Evolutionary conservation across 1,140 invertebrate genomes (phyloP).

Genomic region (Temnothorax nylanderi): DNA sequence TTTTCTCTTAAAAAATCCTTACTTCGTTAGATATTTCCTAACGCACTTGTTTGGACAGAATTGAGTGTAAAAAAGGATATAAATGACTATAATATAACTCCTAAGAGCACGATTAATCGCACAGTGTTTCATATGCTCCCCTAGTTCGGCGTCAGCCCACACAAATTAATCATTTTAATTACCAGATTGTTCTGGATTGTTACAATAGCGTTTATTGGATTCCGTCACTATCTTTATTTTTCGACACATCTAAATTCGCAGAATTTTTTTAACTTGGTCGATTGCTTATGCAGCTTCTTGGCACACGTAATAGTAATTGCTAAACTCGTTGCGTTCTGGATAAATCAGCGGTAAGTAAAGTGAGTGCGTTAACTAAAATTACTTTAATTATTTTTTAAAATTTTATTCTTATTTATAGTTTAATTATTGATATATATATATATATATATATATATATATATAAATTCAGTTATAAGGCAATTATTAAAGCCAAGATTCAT

Average conservation of each 20-base stretch:
- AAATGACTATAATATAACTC: constrained; percentile 8
- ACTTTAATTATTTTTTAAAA: background rate
- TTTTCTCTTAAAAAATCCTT: background rate
- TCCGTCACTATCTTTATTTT: constrained; percentile 16
- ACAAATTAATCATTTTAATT: background rate
- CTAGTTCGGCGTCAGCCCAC: background rate
- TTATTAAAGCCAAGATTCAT: background rate
- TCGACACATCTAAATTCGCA: background rate
- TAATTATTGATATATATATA: no score
- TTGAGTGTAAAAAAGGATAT: background rate
- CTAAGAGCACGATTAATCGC: constrained; percentile 8
- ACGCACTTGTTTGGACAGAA: background rate
- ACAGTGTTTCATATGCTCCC: background rate
- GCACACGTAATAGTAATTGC: background rate
- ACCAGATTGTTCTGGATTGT: constrained; percentile 28
- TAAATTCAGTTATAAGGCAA: background rate
- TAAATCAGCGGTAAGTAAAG: constrained; percentile 32
- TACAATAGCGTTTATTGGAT: background rate
- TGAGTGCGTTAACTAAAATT: background rate
- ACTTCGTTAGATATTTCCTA: background rate
- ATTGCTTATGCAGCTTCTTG: constrained; percentile 31
- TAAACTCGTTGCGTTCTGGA: constrained; percentile 26
- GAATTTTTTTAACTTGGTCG: constrained; percentile 36
- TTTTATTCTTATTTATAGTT: background rate
- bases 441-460: no score